phyloP scores from a whole-genome alignment of 2,113 vertebrate species.

The Zootoca vivipara region DNA sequence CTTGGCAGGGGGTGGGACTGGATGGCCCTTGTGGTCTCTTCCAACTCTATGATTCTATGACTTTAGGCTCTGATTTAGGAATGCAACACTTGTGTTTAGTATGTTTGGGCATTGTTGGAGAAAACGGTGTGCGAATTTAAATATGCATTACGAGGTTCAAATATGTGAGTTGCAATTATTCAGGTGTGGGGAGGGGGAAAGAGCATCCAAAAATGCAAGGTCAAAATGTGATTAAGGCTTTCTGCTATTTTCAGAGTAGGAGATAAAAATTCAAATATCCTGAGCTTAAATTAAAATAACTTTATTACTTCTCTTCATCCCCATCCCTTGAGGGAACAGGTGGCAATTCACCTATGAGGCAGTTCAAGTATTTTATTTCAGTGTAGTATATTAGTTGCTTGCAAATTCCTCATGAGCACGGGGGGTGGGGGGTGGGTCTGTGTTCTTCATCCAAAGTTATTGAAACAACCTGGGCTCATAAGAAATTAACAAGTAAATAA shows the following conservation, averaged over 20 bases:
- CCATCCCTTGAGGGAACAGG: slow-evolving; percentile 7
- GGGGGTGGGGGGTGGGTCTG: background rate
- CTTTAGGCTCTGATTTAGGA: background rate
- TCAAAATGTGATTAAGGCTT: background rate
- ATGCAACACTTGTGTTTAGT: background rate
- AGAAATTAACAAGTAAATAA: slow-evolving; percentile 28
- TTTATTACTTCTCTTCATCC: background rate
- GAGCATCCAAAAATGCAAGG: background rate
- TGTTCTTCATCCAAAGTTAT: slow-evolving; percentile 25
- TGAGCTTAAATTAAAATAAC: background rate
- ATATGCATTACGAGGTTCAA: background rate
- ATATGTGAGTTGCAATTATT: background rate
- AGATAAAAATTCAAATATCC: slow-evolving; percentile 17
- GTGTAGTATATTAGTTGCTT: background rate
- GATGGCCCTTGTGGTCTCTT: too few species aligned
- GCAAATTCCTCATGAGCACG: slow-evolving; percentile 2
- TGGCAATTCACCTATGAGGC: slow-evolving; percentile 24
- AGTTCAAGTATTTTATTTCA: slow-evolving; percentile 1
- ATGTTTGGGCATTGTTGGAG: background rate
- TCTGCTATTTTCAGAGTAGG: background rate
- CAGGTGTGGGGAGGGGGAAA: background rate
- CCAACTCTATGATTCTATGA: too few species aligned
- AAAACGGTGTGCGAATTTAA: background rate
- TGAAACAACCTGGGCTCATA: slow-evolving; percentile 23
- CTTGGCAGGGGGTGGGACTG: too few species aligned